These are phyloP conservation scores for Heliconius hortense DNA, from an alignment of 2,888 invertebrate species.

Conservation along the genomic window DNA sequence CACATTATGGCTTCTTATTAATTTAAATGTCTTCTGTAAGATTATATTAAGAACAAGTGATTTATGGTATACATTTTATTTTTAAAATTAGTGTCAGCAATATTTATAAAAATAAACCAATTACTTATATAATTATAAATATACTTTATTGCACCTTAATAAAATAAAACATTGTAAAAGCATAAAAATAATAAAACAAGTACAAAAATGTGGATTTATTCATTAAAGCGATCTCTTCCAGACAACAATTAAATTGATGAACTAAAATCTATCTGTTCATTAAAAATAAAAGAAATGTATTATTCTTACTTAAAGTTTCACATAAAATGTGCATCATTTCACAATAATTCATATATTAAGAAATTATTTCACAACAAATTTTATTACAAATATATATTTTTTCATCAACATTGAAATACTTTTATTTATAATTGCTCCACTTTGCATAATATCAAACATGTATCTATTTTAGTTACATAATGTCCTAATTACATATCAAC, in stretches of 20 bases:
- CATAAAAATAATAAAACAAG: too few relatives aligned
- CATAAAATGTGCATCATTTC: neutral
- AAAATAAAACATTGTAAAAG: too few relatives aligned
- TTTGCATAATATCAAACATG: neutral
- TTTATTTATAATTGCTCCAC: neutral
- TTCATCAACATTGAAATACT: neutral
- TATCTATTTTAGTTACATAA: slow-evolving; percentile 25
- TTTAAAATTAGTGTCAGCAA: too few relatives aligned
- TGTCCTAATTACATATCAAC: slow-evolving; percentile 38
- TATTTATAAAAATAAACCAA: too few relatives aligned
- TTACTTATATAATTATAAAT: too few relatives aligned
- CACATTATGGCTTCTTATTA: too few relatives aligned
- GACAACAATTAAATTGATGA: neutral
- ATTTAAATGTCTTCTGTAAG: too few relatives aligned
- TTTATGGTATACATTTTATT: too few relatives aligned
- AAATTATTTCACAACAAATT: slow-evolving; percentile 12
- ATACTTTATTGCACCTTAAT: too few relatives aligned
- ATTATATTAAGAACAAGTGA: too few relatives aligned
- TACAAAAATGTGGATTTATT: too few relatives aligned
- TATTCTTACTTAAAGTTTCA: neutral
- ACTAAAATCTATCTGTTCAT: neutral
- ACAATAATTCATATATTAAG: neutral
- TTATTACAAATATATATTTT: neutral
- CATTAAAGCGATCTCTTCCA: too few relatives aligned
- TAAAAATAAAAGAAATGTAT: neutral